Conservation (phyloP, 2,797 vertebrate genomes). For the Pangasius macronema region DNA sequence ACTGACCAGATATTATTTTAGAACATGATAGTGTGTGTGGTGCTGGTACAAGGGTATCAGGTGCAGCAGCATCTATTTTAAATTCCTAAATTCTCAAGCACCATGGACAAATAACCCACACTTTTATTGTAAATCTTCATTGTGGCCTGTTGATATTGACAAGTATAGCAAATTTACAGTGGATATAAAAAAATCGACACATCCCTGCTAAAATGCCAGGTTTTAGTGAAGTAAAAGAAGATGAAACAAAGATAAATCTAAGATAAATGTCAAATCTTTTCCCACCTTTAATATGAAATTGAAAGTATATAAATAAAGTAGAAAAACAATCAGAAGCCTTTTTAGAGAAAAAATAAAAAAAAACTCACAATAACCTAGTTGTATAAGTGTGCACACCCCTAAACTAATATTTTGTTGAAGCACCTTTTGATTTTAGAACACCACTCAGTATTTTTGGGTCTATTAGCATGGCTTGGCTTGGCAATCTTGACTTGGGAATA, state of each 20-base stretch:
- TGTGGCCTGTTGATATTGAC: not conserved
- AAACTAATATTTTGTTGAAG: not conserved
- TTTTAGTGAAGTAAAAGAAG: not conserved
- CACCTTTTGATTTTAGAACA: not conserved
- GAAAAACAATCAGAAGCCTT: not conserved
- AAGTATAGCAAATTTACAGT: not conserved
- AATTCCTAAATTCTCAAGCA: not conserved
- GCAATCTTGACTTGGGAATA: not conserved
- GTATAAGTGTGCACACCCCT: not conserved
- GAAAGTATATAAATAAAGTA: not conserved
- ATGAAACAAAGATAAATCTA: not conserved
- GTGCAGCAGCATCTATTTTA: not conserved
- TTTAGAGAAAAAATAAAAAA: not conserved
- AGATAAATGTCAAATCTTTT: not conserved
- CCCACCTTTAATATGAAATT: no score
- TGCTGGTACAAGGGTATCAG: not conserved
- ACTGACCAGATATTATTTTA: not conserved
- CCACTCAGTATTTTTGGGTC: not conserved
- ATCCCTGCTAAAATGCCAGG: not conserved
- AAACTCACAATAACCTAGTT: not conserved
- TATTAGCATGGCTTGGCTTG: not conserved
- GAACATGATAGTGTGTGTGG: not conserved
- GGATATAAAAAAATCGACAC: not conserved
- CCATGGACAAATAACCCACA: not conserved
- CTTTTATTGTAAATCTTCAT: not conserved